Conservation (phyloP, 2,888 invertebrate species). For the Germaria angustata region DNA sequence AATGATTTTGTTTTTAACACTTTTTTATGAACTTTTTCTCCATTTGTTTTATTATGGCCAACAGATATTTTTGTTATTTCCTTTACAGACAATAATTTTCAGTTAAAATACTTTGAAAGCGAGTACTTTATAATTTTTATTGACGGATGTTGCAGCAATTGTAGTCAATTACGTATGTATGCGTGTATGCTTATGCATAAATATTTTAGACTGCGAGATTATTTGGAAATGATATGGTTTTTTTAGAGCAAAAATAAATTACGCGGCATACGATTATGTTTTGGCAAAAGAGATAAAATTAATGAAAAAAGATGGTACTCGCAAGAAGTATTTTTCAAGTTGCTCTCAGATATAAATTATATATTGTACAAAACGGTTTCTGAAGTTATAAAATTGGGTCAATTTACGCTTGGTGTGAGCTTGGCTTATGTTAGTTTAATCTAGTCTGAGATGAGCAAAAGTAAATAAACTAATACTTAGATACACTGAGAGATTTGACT, state of each 20-base stretch:
- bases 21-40: slow-evolving; percentile 12
- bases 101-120: slow-evolving; percentile 21
- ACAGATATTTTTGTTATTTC: background rate
- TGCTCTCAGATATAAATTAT: background rate
- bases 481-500: no score
- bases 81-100: slow-evolving; percentile 39
- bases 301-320: slow-evolving; percentile 32
- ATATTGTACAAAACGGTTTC: no score
- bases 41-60: background rate
- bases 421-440: no score
- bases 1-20: slow-evolving; percentile 26
- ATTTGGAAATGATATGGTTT: slow-evolving; percentile 4
- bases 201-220: slow-evolving; percentile 6
- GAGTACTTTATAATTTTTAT: background rate
- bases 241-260: background rate
- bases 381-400: slow-evolving; percentile 43
- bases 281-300: background rate
- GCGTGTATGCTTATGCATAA: no score
- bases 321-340: background rate
- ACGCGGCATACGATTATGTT: background rate
- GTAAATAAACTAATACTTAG: no score
- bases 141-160: slow-evolving; percentile 29
- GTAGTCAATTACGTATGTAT: background rate
- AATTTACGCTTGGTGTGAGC: no score
- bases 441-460: no score